Percentiles rank a stretch among this genome's conserved stretches.
Evolutionary conservation across 2,797 vertebrate genomes (phyloP).

Genomic region (Gallinago solitaria): DNA sequence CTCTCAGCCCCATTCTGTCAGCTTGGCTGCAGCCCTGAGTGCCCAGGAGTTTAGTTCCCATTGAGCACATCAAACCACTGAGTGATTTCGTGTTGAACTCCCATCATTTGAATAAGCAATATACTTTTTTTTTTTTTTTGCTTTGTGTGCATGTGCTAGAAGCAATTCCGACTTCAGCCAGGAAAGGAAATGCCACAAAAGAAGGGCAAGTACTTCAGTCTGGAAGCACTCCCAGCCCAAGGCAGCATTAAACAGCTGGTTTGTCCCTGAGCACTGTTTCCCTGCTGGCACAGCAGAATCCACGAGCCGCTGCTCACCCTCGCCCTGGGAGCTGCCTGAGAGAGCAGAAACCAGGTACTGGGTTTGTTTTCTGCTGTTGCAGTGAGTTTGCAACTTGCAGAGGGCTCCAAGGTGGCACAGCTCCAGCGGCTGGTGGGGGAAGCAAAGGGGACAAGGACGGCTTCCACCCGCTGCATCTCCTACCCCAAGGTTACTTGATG

Average conservation of each 20-base stretch:
- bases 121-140: not conserved
- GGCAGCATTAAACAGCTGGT: not conserved
- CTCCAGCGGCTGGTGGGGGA: not conserved
- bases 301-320: accelerated
- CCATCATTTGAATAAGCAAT: not conserved
- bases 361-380: not conserved
- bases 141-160: not conserved
- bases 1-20: not conserved
- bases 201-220: not conserved
- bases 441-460: not conserved
- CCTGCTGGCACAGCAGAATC: accelerated
- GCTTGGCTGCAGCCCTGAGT: not conserved
- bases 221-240: not conserved
- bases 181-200: not conserved
- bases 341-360: not conserved
- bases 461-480: not conserved
- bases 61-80: not conserved
- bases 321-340: not conserved
- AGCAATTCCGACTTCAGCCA: not conserved
- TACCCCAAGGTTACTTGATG: accelerated
- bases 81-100: not conserved
- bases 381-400: not conserved
- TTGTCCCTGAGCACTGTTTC: not conserved
- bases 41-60: not conserved
- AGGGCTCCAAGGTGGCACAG: accelerated